A percentile compares a stretch with the other conserved stretches of the same genome.
Evolutionary conservation across 2,113 vertebrate genomes (phyloP).

Genomic region (Callaeas wilsoni): DNA sequence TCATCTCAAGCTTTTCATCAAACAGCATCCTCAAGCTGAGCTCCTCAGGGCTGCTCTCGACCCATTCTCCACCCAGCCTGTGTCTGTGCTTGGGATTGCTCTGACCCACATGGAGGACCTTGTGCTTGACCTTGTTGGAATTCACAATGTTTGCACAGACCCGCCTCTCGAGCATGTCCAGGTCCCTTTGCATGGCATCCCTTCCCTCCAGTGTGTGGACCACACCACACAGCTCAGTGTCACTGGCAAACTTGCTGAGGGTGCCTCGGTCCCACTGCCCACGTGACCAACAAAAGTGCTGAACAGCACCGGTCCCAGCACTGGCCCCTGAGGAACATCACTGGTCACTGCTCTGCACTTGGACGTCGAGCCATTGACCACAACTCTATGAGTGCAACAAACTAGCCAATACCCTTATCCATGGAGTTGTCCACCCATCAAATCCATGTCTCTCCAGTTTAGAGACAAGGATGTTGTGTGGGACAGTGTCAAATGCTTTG

Average conservation of each 20-base stretch:
- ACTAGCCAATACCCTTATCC: background rate
- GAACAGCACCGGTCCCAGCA: accelerated
- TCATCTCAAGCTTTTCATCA: background rate
- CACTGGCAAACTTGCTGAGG: background rate
- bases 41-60: background rate
- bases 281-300: background rate
- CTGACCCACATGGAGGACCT: background rate
- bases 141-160: background rate
- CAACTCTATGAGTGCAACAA: background rate
- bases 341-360: background rate
- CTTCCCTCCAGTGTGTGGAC: background rate
- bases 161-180: background rate
- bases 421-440: background rate
- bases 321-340: background rate
- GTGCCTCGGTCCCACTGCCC: background rate
- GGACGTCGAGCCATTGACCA: background rate
- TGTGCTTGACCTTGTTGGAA: background rate
- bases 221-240: background rate
- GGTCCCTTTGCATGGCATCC: background rate
- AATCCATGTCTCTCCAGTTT: background rate
- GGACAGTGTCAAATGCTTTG: background rate
- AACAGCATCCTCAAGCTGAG: background rate
- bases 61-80: background rate
- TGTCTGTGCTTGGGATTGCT: background rate
- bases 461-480: background rate